Evolutionary conservation across 1,140 invertebrate genomes (phyloP).

Genomic region (Leptonema lineaticorne): DNA sequence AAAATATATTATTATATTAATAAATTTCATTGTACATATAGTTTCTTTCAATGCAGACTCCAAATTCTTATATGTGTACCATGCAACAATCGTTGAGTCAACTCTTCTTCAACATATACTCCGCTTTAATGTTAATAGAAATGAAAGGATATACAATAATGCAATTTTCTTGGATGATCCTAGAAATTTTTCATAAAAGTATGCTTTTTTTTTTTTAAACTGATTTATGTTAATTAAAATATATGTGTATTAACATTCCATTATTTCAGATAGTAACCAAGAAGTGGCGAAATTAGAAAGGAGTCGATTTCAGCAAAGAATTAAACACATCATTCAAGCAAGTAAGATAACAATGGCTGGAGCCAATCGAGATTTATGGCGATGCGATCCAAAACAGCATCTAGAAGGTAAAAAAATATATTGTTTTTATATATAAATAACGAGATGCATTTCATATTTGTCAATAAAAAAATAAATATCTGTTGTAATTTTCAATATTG

Average conservation of each 20-base stretch:
- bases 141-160: constrained; percentile 84
- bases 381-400: constrained; percentile 72
- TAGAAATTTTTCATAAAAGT: constrained; percentile 77
- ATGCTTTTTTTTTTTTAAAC: too few relatives aligned
- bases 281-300: constrained; percentile 68
- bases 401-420: constrained; percentile 63
- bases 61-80: constrained; percentile 64
- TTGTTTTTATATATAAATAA: too few relatives aligned
- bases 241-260: too few relatives aligned
- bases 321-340: constrained; percentile 63
- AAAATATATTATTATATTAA: not conserved
- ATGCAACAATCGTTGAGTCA: constrained; percentile 76
- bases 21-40: not conserved
- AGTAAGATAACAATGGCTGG: constrained; percentile 66
- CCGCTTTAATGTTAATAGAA: constrained; percentile 73
- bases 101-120: constrained; percentile 78
- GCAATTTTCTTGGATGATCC: constrained; percentile 82
- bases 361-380: constrained; percentile 68
- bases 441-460: not conserved
- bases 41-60: constrained; percentile 58
- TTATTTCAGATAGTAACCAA: constrained; percentile 70
- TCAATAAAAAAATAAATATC: too few relatives aligned
- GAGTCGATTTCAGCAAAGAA: constrained; percentile 64
- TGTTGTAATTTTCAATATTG: too few relatives aligned
- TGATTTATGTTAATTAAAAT: too few relatives aligned